These are phyloP conservation scores for Leptopilina syphax DNA, from an alignment of 2,888 invertebrate genomes.

Conservation along the genomic window DNA sequence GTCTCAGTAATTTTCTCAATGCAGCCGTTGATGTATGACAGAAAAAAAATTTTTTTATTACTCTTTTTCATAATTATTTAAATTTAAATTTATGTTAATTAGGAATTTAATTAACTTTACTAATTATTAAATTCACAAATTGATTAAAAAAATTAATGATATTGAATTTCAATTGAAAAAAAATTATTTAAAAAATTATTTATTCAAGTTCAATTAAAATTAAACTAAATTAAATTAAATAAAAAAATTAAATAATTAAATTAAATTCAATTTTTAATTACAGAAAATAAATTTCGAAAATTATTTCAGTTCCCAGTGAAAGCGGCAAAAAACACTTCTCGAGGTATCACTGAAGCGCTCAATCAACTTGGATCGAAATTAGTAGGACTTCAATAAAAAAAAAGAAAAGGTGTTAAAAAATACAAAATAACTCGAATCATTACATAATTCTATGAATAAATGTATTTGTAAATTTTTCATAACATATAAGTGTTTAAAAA, in stretches of 20 bases:
- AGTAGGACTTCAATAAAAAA: conserved; percentile 78
- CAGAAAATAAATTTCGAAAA: background rate
- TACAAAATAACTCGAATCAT: background rate
- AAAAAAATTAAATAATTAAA: no score
- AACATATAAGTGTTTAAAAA: conserved; percentile 16
- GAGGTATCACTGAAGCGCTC: conserved; percentile 79
- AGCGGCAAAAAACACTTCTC: conserved; percentile 78
- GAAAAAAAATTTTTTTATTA: conserved; percentile 1
- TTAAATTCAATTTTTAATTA: background rate
- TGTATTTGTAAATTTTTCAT: conserved; percentile 37
- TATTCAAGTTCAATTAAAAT: no score
- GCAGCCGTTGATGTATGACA: conserved; percentile 80
- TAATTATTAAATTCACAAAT: no score
- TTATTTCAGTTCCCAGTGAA: conserved; percentile 78
- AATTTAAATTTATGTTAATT: background rate
- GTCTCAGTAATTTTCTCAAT: conserved; percentile 83
- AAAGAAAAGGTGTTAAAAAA: background rate
- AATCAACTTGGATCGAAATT: conserved; percentile 80
- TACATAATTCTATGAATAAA: background rate
- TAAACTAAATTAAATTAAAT: no score
- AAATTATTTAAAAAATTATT: no score
- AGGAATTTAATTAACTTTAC: no score
- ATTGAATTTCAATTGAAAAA: no score
- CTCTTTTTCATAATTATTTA: conserved; percentile 5
- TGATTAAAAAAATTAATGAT: no score